phyloP scores from a whole-genome alignment of 1,140 invertebrate species.

The Venturia canescens region DNA sequence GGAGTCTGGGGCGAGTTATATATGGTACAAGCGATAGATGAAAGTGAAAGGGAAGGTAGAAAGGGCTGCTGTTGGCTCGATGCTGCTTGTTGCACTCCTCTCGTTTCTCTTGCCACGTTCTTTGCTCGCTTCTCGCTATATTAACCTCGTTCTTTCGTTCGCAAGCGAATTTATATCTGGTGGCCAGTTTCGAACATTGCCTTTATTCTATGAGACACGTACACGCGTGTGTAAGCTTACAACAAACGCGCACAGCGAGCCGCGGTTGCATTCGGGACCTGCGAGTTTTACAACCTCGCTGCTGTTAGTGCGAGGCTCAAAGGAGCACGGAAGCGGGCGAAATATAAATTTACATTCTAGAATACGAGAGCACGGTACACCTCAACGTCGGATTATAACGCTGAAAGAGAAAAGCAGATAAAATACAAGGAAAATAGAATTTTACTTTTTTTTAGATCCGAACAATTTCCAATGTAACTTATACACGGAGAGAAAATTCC shows the following conservation, averaged over 20 bases:
- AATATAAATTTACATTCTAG: slow-evolving; percentile 19
- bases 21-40: slow-evolving; percentile 55
- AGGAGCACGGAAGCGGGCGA: slow-evolving; percentile 22
- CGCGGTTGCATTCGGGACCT: neutral
- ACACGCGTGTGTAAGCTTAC: slow-evolving; percentile 1
- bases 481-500: no score
- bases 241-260: neutral
- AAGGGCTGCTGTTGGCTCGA: slow-evolving; percentile 53
- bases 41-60: slow-evolving; percentile 67
- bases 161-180: neutral
- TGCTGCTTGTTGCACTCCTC: slow-evolving; percentile 15
- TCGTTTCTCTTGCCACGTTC: slow-evolving; percentile 41
- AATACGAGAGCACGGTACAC: neutral
- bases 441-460: no score
- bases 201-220: neutral
- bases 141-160: slow-evolving; percentile 23
- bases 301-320: neutral
- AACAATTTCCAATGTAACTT: no score
- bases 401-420: neutral
- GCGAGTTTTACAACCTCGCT: slow-evolving; percentile 40
- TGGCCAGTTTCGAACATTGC: slow-evolving; percentile 19
- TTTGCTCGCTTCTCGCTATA: slow-evolving; percentile 34
- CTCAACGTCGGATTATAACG: neutral
- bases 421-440: neutral
- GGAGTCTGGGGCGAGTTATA: neutral